These are phyloP conservation scores for Musca domestica DNA, from an alignment of 1,140 invertebrate species.

Conservation along the genomic window DNA sequence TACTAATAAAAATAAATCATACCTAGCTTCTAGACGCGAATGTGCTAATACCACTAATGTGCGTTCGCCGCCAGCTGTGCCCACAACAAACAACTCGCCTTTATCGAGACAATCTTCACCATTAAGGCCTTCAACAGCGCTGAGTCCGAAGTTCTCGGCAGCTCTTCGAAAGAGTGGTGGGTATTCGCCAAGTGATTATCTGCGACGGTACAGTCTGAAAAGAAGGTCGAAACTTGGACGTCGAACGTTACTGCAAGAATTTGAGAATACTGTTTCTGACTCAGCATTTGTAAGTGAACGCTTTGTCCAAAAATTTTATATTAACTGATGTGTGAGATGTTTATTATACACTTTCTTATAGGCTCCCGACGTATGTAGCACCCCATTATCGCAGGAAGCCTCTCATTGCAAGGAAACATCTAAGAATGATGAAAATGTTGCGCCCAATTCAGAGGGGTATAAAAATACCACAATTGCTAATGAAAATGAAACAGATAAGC, in stretches of 20 bases:
- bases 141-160: background rate
- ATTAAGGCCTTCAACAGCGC: background rate
- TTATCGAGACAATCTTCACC: background rate
- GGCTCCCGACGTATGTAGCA: conserved; percentile 18
- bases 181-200: background rate
- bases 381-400: background rate
- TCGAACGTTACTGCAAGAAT: conserved; percentile 21
- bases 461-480: background rate
- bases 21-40: background rate
- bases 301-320: too few relatives aligned
- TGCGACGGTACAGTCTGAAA: conserved; percentile 16
- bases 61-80: background rate
- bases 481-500: background rate
- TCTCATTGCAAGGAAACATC: too few relatives aligned
- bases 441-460: background rate
- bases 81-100: background rate
- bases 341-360: background rate
- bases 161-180: conserved; percentile 11
- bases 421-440: background rate
- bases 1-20: background rate
- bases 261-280: conserved; percentile 17
- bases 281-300: conserved; percentile 20
- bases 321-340: background rate
- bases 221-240: conserved; percentile 5
- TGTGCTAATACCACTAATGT: too few relatives aligned